Evolutionary conservation across 2,888 invertebrate species (phyloP), one percentile per base, ranked within the genome.

Genomic region (Lepidonotus clava): DNA sequence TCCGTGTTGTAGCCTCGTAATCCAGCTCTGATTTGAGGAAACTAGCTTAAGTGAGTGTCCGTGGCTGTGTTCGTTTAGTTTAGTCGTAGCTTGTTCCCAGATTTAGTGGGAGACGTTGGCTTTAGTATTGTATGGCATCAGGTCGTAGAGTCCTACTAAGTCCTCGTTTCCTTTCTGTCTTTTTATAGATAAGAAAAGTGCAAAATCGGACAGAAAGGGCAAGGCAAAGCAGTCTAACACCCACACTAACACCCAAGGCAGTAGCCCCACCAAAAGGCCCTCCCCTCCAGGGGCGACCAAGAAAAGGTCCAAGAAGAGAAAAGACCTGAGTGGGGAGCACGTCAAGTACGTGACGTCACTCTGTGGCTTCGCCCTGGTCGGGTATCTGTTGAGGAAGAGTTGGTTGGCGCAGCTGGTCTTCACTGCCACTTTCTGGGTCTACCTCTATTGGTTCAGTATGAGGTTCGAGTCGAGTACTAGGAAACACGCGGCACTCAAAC

Each of bases 381-480:
- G 86, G n/a, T 61, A 34, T 18, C 14, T 88, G 67, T 41, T 83
- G 28, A 51, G 56, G 14, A 41, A 53, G n/a, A 86, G 86, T 38
- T 34, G 87, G 40, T 5, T 85, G 40, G 84, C 84, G 6, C 88
- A 88, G 76, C 71, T 83, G 8, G n/a, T 86, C 21, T 40, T 86
- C 51, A 85, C 86, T 2, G 56, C 83, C 38, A 71, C 77, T 51
- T 88, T 88, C 66, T 86, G 84, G 56, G 85, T 80, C 21, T 87
- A 86, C 71, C 80, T 88, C 46, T 88, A 86, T 76, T 85, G 86
- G 86, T 86, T 80, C 38, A 24, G 51, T 21, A n/a, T 86, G 28
- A 24, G 86, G 32, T 86, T 86, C 56, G 86, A 86, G 36, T 38
- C 40, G 24, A 34, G n/a, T 21, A 5, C 21, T 6, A 71, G 38